Evolutionary conservation across 2,888 invertebrate species (phyloP), one percentile per base, ranked within the genome.

Genomic region (Auanema freiburgensis): DNA sequence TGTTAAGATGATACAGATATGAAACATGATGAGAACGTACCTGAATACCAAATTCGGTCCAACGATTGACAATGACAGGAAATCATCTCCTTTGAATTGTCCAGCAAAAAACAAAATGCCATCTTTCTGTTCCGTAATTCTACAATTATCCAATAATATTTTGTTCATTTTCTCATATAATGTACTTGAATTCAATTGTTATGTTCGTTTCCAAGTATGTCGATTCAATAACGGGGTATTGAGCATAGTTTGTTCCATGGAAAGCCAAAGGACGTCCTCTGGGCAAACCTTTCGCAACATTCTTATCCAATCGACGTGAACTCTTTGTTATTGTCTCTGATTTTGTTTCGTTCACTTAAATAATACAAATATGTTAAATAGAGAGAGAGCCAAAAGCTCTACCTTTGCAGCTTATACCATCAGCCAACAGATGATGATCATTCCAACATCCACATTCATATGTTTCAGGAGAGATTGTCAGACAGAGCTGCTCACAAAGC

Each of bases 91-190:
- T 40, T 62, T 59, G 52, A 71, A 65, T 61, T 73, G 65, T 42
- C 77, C 77, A 25, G 69, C 77, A 54, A 75, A 77, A 56, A 77
- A 67, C 14, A 77, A 64, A 41, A 77, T 69, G 11, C 74, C 73
- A 43, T 73, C 73, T 23, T 69, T 63, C 33, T 68, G 63, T 18
- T 65, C 67, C 18, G 61, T 65, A 2, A 70, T 51, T 61, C 74
- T 75, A 55, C 51, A 71, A 68, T 33, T 16, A 53, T 51, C 21
- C 33, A 55, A 55, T 52, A 1, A 16, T 33, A 33, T 18, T 57
- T 46, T 44, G 4, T 14, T 24, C 14, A 0, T 33, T 46, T 12
- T 50, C n/a, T 55, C 6, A 14, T 57, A 4, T 18, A 21, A 52
- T 59, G 25, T 33, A 76, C 73, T 65, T 71, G 65, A 77, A 77